phyloP scores from a whole-genome alignment of 2,888 invertebrate genomes.

The Sarcophaga subvicina region DNA sequence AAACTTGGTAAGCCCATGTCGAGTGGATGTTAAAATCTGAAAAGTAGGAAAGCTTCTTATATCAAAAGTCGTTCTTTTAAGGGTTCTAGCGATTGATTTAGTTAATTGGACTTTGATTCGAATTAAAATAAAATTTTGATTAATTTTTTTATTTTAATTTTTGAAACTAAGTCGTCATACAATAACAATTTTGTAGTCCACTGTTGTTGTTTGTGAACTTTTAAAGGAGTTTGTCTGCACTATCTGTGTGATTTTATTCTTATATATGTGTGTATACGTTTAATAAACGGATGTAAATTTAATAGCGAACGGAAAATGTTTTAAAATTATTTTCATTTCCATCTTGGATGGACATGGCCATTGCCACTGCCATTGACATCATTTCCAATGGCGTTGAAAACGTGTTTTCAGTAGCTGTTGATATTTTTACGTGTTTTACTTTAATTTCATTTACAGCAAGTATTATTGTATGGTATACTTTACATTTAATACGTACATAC shows the following conservation, averaged over 20 bases:
- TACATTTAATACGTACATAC: constrained; percentile 53
- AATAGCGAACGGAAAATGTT: constrained; percentile 75
- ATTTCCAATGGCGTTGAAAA: constrained; percentile 24
- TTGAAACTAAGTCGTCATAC: not conserved
- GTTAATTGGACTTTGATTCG: no score
- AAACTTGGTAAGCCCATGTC: no score
- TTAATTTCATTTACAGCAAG: constrained; percentile 41
- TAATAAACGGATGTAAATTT: constrained; percentile 74
- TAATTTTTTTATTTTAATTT: no score
- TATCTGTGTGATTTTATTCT: not conserved
- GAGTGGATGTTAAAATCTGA: no score
- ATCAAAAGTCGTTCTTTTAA: no score
- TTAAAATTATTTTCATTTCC: constrained; percentile 74
- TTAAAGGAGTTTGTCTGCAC: not conserved
- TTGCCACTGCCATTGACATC: constrained; percentile 13
- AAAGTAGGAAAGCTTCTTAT: no score
- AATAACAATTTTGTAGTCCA: not conserved
- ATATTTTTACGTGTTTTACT: constrained; percentile 14
- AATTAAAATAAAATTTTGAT: no score
- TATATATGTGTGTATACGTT: not conserved
- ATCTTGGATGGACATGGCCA: not conserved
- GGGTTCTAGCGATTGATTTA: no score
- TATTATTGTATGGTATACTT: constrained; percentile 46
- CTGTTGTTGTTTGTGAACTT: constrained; percentile 10
- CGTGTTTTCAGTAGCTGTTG: not conserved